Base-by-base conservation (phyloP, 2,113 vertebrate species). In the Triplophysa siluroides region DNA sequence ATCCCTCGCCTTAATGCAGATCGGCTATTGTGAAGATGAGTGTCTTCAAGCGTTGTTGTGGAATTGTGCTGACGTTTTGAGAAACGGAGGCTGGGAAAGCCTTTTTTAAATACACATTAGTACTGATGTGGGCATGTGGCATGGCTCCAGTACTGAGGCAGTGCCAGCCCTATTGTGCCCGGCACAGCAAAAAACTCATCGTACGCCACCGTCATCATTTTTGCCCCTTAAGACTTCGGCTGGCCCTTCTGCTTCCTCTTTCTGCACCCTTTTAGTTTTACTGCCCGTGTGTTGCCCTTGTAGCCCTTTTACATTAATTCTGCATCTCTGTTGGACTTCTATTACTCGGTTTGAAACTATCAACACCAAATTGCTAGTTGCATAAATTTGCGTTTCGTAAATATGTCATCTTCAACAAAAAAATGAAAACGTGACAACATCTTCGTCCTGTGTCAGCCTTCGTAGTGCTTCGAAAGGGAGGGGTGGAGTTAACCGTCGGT, bases 61-160 rank as follows among this genome's bases (percentile, higher is more conserved):
- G 0, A 68, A 50, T 74, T 5, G 29, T 41, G 23, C 62, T 0
- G 69, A 54, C 76, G 81, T 71, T 78, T 63, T 58, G 81, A 79
- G 78, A 81, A 78, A 38, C 67, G 54, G 73, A 60, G 12, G 11
- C 2, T 56, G 3, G 16, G 43, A 73, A 80, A 70, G 71, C 82
- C 75, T 85, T 65, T 77, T 84, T 83, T 45, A 76, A 45, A 80
- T 62, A 0, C 81, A 52, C 47, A 38, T 50, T 70, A 8, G 29
- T 58, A 70, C 65, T 67, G 80, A 78, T 83, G 75, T n/a, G 81
- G 72, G 79, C 79, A 58, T 60, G 81, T 88, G 84, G 86, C 84
- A 66, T 33, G 23, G 9, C n/a, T 81, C 67, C 80, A 82, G 58
- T 62, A 2, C 3, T 24, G 29, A 63, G 43, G 11, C 58, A 64